Percentiles rank a stretch among this genome's conserved stretches.
These are phyloP conservation scores for Peromyscus melanophrys DNA, from an alignment of 2,797 vertebrate species.

Conservation along the genomic window DNA sequence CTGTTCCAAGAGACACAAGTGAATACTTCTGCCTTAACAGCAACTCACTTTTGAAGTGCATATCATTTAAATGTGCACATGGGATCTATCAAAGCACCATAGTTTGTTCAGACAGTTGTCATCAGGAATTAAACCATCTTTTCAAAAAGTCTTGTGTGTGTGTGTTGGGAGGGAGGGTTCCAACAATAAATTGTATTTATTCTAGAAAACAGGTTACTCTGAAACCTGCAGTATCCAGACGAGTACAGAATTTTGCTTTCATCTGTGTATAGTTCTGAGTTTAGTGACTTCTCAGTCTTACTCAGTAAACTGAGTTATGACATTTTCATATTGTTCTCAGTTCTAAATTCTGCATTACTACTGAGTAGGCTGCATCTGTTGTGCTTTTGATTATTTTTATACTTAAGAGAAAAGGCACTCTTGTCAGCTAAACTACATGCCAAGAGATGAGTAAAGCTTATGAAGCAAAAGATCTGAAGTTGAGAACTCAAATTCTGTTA, in stretches of 20 bases:
- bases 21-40: constrained; percentile 33
- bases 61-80: neutral
- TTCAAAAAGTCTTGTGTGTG: constrained; percentile 5
- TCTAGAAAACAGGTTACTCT: constrained; percentile 54
- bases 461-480: constrained; percentile 48
- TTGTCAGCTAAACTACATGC: constrained; percentile 22
- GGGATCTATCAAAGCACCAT: constrained; percentile 28
- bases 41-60: constrained; percentile 31
- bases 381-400: constrained; percentile 53
- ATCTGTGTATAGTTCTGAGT: neutral
- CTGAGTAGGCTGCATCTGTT: constrained; percentile 27
- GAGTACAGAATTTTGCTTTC: neutral
- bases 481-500: constrained; percentile 49
- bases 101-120: constrained; percentile 31
- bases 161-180: neutral
- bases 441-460: constrained; percentile 41
- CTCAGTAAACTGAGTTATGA: neutral
- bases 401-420: constrained; percentile 56
- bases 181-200: neutral
- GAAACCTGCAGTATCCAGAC: neutral
- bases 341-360: neutral
- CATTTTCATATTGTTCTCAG: constrained; percentile 4
- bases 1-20: constrained; percentile 51
- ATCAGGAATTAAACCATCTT: constrained; percentile 43
- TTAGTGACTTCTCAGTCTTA: constrained; percentile 38